Percentiles rank a stretch among this genome's conserved stretches.
Conservation (phyloP, 2,888 invertebrate genomes). For the Julus scanicus region DNA sequence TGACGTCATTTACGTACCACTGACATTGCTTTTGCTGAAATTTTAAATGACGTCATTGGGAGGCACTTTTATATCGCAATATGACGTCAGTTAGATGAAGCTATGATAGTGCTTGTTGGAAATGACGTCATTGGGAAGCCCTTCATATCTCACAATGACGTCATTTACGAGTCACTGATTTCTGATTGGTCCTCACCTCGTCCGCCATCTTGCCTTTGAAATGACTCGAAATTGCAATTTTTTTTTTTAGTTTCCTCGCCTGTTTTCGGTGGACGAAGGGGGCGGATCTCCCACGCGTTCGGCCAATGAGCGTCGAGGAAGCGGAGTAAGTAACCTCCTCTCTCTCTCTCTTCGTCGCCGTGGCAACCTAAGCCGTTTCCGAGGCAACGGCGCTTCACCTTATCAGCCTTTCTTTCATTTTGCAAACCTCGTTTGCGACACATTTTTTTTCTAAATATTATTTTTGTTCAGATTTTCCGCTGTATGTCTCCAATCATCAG, state of each 20-base stretch:
- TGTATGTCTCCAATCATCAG: constrained; percentile 86
- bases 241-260: constrained; percentile 32
- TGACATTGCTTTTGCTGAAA: too few species aligned
- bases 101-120: too few species aligned
- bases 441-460: too few species aligned
- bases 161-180: too few species aligned
- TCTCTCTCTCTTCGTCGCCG: not conserved
- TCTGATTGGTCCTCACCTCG: too few species aligned
- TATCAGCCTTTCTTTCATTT: not conserved
- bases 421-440: not conserved
- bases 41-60: too few species aligned
- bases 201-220: not conserved
- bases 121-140: too few species aligned
- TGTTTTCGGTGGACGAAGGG: constrained; percentile 53
- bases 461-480: constrained; percentile 70
- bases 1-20: too few species aligned
- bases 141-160: too few species aligned
- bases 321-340: constrained; percentile 23
- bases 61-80: too few species aligned
- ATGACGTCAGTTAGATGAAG: too few species aligned
- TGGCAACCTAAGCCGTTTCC: not conserved
- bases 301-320: constrained; percentile 45
- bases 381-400: not conserved
- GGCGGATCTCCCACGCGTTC: not conserved
- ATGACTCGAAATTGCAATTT: not conserved